Evolutionary conservation across 2,113 vertebrate genomes (phyloP).

Genomic region (Tiliqua scincoides): DNA sequence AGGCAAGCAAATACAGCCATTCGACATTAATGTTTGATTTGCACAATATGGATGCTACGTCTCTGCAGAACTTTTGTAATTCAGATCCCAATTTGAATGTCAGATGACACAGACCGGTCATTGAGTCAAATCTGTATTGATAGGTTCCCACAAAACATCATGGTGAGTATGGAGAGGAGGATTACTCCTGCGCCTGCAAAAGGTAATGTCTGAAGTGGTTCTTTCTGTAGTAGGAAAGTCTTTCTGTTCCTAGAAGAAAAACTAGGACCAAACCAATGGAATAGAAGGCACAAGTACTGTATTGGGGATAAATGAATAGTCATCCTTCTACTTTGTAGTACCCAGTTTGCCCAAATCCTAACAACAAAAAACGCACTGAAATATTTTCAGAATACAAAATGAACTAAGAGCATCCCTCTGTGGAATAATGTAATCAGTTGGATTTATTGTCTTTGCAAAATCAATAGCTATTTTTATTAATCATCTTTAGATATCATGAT

Average conservation of each 20-base stretch:
- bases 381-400: constrained; percentile 46
- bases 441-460: constrained; percentile 72
- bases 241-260: background rate
- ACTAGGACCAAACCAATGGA: background rate
- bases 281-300: fast-evolving
- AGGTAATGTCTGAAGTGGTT: background rate
- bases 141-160: background rate
- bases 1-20: background rate
- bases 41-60: background rate
- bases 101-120: background rate
- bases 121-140: background rate
- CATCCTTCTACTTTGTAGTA: background rate
- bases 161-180: background rate
- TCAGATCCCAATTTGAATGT: too few species aligned
- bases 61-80: background rate
- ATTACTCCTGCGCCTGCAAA: background rate
- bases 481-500: constrained; percentile 69
- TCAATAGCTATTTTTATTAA: constrained; percentile 78
- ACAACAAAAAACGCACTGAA: constrained; percentile 14
- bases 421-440: constrained; percentile 57
- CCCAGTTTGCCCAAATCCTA: background rate
- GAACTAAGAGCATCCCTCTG: constrained; percentile 39
- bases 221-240: background rate
- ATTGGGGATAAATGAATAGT: fast-evolving
- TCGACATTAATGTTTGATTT: background rate